Evolutionary conservation across 2,797 vertebrate species (phyloP), one percentile per base, ranked within the genome.

Genomic region (Macroramphosus scolopax): DNA sequence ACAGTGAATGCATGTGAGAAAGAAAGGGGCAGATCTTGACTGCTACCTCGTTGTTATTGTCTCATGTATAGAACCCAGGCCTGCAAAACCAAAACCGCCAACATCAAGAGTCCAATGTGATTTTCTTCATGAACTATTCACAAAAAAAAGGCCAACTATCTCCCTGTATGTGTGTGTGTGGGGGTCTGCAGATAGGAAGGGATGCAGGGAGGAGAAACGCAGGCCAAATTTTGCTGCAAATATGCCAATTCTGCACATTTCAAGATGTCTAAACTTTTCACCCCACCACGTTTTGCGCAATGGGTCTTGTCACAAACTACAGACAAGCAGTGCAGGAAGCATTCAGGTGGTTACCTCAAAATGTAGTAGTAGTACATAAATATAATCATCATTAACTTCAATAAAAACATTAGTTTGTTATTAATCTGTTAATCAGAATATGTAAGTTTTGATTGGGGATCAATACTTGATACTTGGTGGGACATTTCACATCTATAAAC

Each of bases 1-100:
- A 31, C 20, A 44, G 52, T 32, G 36, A 71, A 47, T 22, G 42
- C 41, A 47, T 29, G 42, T 22, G 50, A 1, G 38, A 44, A 33
- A 47, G 43, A 52, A 64, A 56, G 26, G 12, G 18, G 47, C 4
- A 10, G 24, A 29, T 26, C 36, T 30, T 36, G 9, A 13, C 12
- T 35, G 32, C 36, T 17, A 49, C 14, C n/a, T 16, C 2, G 28
- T n/a, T 43, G 15, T 2, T 15, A 34, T 28, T 34, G 3, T 34
- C 15, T 33, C 3, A n/a, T 13, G 7, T 8, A 33, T 16, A 22
- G 14, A 28, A 1, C 8, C 6, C 20, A 22, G 3, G 3, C 20
- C 20, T n/a, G n/a, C n/a, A n/a, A n/a, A n/a, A n/a, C n/a, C n/a
- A n/a, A n/a, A n/a, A n/a, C n/a, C n/a, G n/a, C n/a, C n/a, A n/a